Evolutionary conservation across 2,113 vertebrate species (phyloP), one percentile per base, ranked within the genome.

Genomic region (Macquaria ambigua): DNA sequence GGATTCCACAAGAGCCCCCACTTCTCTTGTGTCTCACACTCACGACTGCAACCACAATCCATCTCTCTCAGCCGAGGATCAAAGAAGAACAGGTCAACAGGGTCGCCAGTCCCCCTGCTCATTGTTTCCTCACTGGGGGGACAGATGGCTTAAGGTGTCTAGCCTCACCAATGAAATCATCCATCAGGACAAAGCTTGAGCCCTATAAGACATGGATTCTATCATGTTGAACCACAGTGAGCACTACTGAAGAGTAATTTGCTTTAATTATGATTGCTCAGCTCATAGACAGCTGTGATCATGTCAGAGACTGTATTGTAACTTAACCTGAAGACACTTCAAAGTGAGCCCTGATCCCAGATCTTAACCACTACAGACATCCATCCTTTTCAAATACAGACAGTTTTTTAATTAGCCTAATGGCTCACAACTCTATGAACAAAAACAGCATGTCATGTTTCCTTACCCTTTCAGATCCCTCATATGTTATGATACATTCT

Each of bases 81-180:
- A 95, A 95, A 96, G 94, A 53, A 74, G 75, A 79, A 8, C 23
- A 83, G 93, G 90, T 93, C 88, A 90, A 16, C 58, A 48, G 85
- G 90, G 92, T 92, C 83, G 8, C 34, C 48, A 46, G 59, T 83
- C 71, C 72, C 74, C 74, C 68, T 75, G 78, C 78, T 90, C 75
- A 85, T 81, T 83, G 90, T 89, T 88, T 93, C 81, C 79, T 89
- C 64, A 76, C 71, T 63, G 55, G 74, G 87, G 89, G 83, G 61
- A 79, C 63, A 61, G 79, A 81, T 87, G 76, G 83, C 89, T 91
- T 78, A 73, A 84, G 83, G 89, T 86, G 84, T 90, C 88, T 75
- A 52, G 63, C 39, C 76, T 89, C 83, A 70, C 73, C 82, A 64
- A 66, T 77, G 78, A 90, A 92, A 75, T 86, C 88, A 93, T 95